Conservation (phyloP, 92 coral and sea anemone species). For the Epizoanthus illoricatus region DNA sequence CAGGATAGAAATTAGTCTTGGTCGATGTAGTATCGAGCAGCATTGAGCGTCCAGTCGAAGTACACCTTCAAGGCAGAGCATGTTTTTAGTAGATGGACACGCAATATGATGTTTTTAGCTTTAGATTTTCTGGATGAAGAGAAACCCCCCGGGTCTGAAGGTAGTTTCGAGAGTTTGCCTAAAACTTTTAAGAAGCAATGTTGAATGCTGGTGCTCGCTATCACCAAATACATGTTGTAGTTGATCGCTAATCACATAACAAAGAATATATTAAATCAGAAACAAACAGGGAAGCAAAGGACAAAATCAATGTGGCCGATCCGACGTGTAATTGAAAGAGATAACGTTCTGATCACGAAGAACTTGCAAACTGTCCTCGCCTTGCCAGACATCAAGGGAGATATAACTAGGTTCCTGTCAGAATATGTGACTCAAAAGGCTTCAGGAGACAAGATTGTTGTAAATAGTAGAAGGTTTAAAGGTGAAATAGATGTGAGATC, state of each 20-base stretch:
- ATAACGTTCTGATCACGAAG: conserved; percentile 56
- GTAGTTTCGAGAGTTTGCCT: conserved; percentile 49
- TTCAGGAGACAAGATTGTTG: no score
- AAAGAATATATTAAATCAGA: neutral
- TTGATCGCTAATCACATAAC: conserved; percentile 11
- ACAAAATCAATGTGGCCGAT: conserved; percentile 48
- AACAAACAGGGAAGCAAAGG: conserved; percentile 29
- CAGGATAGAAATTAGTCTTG: conserved; percentile 59
- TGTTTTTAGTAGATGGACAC: conserved; percentile 48
- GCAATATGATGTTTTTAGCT: conserved; percentile 41
- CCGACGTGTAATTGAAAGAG: conserved; percentile 37
- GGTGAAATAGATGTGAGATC: no score
- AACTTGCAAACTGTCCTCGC: conserved; percentile 59
- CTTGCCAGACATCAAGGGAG: conserved; percentile 68
- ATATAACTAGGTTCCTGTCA: conserved; percentile 55
- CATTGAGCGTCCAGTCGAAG: conserved; percentile 57
- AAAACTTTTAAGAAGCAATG: conserved; percentile 44
- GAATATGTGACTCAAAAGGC: no score
- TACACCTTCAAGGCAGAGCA: no score
- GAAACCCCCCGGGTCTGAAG: conserved; percentile 46
- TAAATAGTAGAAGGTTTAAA: no score
- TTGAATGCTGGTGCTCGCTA: conserved; percentile 36
- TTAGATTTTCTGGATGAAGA: no score
- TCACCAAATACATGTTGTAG: conserved; percentile 61
- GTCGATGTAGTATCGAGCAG: conserved; percentile 55